Evolutionary conservation across 2,888 invertebrate genomes (phyloP).

Genomic region (Pseudanteris insignis): DNA sequence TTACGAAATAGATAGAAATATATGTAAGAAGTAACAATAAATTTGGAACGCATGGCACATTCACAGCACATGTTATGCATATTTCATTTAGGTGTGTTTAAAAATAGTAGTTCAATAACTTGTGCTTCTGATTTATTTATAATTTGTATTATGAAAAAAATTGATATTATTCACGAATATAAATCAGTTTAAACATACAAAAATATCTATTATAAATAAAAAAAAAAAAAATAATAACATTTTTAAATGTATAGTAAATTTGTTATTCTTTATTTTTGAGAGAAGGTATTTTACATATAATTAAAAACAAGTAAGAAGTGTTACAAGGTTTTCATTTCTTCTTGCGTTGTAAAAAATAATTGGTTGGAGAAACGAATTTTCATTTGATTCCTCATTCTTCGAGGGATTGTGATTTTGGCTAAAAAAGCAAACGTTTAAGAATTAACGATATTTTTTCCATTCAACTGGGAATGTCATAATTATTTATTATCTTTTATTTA

Average conservation of each 20-base stretch:
- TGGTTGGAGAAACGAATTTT: not conserved
- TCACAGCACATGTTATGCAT: too few relatives aligned
- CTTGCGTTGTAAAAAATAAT: not conserved
- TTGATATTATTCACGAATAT: too few relatives aligned
- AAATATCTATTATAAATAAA: too few relatives aligned
- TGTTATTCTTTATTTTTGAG: slow-evolving; percentile 25
- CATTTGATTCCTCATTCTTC: slow-evolving; percentile 51
- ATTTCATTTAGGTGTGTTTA: too few relatives aligned
- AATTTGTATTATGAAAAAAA: too few relatives aligned
- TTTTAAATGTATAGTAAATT: slow-evolving; percentile 25
- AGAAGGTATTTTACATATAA: slow-evolving; percentile 27
- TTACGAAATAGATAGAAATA: too few relatives aligned
- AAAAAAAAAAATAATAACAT: too few relatives aligned
- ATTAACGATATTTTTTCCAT: not conserved
- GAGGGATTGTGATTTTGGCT: slow-evolving; percentile 62
- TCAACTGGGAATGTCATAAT: not conserved
- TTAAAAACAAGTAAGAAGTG: slow-evolving; percentile 32
- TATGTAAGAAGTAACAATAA: too few relatives aligned
- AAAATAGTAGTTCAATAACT: too few relatives aligned
- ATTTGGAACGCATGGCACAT: too few relatives aligned
- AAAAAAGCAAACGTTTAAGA: slow-evolving; percentile 42
- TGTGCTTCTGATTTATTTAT: too few relatives aligned
- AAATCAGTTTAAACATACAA: too few relatives aligned
- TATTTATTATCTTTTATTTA: slow-evolving; percentile 55
- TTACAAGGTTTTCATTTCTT: slow-evolving; percentile 35